These are phyloP conservation scores for Anolis carolinensis DNA, from an alignment of 2,113 vertebrate species.

Conservation along the genomic window DNA sequence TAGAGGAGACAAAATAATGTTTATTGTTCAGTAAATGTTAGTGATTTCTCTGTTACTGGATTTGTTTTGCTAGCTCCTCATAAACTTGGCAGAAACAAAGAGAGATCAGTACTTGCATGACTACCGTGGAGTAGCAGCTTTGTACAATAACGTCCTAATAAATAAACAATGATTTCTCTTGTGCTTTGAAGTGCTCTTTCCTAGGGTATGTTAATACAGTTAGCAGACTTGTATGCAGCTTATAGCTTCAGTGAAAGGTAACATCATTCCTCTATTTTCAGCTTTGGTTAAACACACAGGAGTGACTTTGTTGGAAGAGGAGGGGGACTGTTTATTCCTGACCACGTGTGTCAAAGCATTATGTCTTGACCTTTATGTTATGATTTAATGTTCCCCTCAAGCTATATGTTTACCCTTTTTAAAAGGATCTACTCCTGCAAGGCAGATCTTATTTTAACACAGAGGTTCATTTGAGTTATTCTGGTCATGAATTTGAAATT, in stretches of 20 bases:
- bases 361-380: neutral
- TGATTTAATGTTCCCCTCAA: neutral
- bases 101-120: too few relatives aligned
- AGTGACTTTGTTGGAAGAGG: neutral
- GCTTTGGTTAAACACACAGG: constrained; percentile 4
- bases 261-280: neutral
- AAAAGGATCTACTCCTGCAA: neutral
- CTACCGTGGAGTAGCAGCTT: too few relatives aligned
- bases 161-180: neutral
- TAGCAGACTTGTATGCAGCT: neutral
- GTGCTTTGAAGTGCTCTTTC: neutral
- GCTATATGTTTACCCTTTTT: neutral
- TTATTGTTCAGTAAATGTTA: too few relatives aligned
- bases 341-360: neutral
- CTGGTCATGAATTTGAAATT: neutral
- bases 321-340: neutral
- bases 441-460: neutral
- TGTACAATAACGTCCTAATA: neutral
- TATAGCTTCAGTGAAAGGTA: neutral
- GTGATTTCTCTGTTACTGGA: too few relatives aligned
- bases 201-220: constrained; percentile 15
- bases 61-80: too few relatives aligned
- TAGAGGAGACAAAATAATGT: too few relatives aligned
- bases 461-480: neutral
- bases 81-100: too few relatives aligned